Evolutionary conservation across 1,140 invertebrate genomes (phyloP).

Genomic region (Luehdorfia chinensis): DNA sequence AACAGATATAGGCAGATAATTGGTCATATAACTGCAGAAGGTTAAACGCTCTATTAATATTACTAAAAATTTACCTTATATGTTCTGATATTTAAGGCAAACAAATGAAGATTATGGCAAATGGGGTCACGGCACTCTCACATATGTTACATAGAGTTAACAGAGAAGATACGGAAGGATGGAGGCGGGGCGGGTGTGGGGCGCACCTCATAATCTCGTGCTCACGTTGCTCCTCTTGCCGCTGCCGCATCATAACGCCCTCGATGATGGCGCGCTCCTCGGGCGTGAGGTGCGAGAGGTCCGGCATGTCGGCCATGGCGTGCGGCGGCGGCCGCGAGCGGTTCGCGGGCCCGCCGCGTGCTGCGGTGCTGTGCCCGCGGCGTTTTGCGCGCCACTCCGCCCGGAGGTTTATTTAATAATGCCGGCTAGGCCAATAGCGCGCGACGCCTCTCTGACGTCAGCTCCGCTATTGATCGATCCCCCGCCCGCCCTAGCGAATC

Average conservation of each 20-base stretch:
- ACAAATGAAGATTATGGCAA: too few species aligned
- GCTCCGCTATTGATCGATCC: slow-evolving; percentile 59
- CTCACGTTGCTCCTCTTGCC: slow-evolving; percentile 97
- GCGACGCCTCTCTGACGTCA: slow-evolving; percentile 66
- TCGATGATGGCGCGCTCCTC: slow-evolving; percentile 99
- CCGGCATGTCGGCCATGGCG: slow-evolving; percentile 91
- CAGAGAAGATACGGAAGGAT: not conserved
- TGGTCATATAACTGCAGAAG: slow-evolving; percentile 3
- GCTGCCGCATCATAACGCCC: slow-evolving; percentile 96
- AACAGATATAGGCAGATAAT: too few species aligned
- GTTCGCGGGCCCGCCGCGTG: slow-evolving; percentile 67
- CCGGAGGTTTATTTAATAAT: slow-evolving; percentile 71
- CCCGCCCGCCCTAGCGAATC: slow-evolving; percentile 29
- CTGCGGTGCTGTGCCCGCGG: slow-evolving; percentile 68
- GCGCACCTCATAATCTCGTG: slow-evolving; percentile 95
- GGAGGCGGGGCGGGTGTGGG: slow-evolving; percentile 27
- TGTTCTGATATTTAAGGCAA: too few species aligned
- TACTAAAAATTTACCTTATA: too few species aligned
- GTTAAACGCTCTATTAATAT: not conserved
- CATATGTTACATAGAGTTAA: slow-evolving; percentile 1
- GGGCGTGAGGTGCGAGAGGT: slow-evolving; percentile 97
- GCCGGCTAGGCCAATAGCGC: slow-evolving; percentile 68
- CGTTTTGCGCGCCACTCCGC: slow-evolving; percentile 52
- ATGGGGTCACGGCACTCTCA: slow-evolving; percentile 28
- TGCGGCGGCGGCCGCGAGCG: slow-evolving; percentile 54